Evolutionary conservation across 2,797 vertebrate genomes (phyloP).

Genomic region (Phylloscopus collybita): DNA sequence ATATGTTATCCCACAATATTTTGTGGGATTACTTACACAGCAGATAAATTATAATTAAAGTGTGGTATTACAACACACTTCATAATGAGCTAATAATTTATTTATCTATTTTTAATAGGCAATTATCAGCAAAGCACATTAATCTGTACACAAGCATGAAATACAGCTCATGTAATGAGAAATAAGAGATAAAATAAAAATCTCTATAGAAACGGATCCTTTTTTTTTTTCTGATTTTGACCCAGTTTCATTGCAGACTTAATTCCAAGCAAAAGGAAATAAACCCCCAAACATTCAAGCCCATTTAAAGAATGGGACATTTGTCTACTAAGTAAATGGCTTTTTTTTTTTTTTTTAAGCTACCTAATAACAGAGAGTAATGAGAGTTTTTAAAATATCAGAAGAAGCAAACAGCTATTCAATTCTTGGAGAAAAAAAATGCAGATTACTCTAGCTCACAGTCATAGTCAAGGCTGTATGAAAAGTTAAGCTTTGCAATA

Average conservation of each 20-base stretch:
- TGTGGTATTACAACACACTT: conserved; percentile 11
- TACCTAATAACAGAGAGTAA: neutral
- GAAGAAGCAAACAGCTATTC: neutral
- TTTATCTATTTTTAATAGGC: conserved; percentile 40
- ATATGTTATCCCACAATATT: neutral
- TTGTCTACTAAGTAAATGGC: neutral
- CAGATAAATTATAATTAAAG: conserved; percentile 46
- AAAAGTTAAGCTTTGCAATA: neutral
- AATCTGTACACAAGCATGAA: conserved; percentile 33
- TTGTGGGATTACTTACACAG: neutral
- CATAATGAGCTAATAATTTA: conserved; percentile 41
- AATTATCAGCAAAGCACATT: conserved; percentile 25
- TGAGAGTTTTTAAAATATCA: neutral
- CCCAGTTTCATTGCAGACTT: neutral
- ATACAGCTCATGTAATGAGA: neutral
- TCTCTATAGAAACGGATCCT: neutral
- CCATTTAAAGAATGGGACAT: neutral
- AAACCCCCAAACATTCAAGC: neutral
- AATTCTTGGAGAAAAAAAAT: conserved; percentile 18
- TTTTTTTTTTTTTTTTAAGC: neutral
- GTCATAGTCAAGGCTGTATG: neutral
- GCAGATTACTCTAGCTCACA: neutral
- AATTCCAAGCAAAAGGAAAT: neutral
- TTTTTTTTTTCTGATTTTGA: neutral
- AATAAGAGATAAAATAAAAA: neutral